Base-by-base conservation (phyloP, 2,113 vertebrate species). In the Nothoprocta pentlandii region DNA sequence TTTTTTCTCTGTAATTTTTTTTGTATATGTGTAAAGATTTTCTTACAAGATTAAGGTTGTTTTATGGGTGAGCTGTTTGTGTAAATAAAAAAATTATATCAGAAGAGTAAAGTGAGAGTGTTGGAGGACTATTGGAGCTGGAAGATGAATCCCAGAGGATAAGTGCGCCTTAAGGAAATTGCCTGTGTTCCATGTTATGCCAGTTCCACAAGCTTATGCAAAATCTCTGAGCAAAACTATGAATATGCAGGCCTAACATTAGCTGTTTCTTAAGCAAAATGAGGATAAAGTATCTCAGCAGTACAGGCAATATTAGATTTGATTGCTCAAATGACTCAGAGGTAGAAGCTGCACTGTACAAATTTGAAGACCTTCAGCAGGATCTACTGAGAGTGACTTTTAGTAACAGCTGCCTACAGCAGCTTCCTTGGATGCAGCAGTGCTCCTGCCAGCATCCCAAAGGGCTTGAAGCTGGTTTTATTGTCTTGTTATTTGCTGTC, bases 151-250 rank as follows among this genome's bases (percentile, higher is more conserved):
- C 76, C 16, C 34, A 47, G 51, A 67, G 47, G 6, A 63, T 2
- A 70, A 62, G 6, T 5, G 3, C 59, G 70, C 74, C 49, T 46
- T 28, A 66, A 58, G 59, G 12, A 78, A 85, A 85, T 74, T 49
- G 25, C n/a, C 5, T 16, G 5, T 1, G 0, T 46, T 67, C 47
- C 16, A 19, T 21, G 17, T 12, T 44, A 62, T 16, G 20, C 0
- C 0, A 16, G 10, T 36, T 49, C 39, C 9, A 7, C 4, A 30
- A 61, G 9, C 49, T 70, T 68, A 56, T 59, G 23, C n/a, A 59
- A 75, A 56, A 41, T 59, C 66, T 8, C 8, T 56, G 51, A 74
- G 56, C 11, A 44, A 69, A 78, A 46, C 11, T 26, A 10, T 30
- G 26, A 77, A 36, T 70, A 32, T 34, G 20, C 26, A 54, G 22